Conservation (phyloP, 2,113 vertebrate genomes). For the Atractosteus spatula region DNA sequence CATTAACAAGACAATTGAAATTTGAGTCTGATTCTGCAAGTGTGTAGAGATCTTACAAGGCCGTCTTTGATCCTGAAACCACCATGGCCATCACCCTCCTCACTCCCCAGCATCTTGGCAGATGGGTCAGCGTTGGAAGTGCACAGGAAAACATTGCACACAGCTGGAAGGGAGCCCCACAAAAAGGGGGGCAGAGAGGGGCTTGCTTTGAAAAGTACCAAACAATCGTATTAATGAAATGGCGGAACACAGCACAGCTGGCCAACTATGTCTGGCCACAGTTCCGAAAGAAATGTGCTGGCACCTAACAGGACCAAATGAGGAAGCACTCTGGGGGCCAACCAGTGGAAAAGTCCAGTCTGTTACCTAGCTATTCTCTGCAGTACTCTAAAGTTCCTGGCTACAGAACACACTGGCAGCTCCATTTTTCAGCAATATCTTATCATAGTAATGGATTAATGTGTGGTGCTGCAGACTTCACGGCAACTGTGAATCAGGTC, state of each 20-base stretch:
- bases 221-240: neutral
- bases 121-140: neutral
- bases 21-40: neutral
- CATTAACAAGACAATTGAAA: slow-evolving; percentile 11
- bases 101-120: slow-evolving; percentile 9
- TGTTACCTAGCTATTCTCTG: neutral
- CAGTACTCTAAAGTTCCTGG: neutral
- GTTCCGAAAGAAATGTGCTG: neutral
- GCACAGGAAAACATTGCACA: neutral
- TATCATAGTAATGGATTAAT: neutral
- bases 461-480: neutral
- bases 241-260: neutral
- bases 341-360: neutral
- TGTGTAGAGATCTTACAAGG: slow-evolving; percentile 48
- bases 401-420: neutral
- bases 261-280: neutral
- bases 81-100: slow-evolving; percentile 47
- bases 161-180: neutral
- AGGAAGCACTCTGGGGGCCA: neutral
- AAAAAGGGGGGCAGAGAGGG: neutral
- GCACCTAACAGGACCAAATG: neutral
- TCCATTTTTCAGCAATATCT: neutral
- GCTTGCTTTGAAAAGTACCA: neutral
- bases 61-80: slow-evolving; percentile 56
- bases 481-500: neutral